A percentile compares a stretch with the other conserved stretches of the same genome.
Evolutionary conservation across 2,888 invertebrate species (phyloP).

Genomic region (Nemapogon koenigi): DNA sequence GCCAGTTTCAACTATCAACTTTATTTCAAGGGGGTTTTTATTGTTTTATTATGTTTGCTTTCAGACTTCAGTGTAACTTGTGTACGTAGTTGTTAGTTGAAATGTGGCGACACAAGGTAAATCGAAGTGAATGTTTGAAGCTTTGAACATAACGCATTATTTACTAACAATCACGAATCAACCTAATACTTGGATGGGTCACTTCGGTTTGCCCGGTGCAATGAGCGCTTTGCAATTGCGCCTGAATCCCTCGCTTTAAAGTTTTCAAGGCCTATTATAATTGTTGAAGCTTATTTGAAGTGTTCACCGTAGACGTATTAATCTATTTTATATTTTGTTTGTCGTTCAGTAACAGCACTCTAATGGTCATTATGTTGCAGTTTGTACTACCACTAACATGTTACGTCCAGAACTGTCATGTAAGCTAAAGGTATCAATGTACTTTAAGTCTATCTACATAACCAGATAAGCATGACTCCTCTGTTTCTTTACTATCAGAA

Average conservation of each 20-base stretch:
- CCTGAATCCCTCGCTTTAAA: conserved; percentile 57
- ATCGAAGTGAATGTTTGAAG: conserved; percentile 35
- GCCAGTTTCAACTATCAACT: conserved; percentile 57
- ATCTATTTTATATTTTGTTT: conserved; percentile 43
- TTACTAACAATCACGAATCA: too few species aligned
- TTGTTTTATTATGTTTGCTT: conserved; percentile 20
- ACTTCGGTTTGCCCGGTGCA: conserved; percentile 45
- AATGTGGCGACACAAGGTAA: conserved; percentile 48
- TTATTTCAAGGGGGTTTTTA: conserved; percentile 45
- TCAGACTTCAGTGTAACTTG: not conserved
- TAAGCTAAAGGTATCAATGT: conserved; percentile 64
- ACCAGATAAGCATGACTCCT: conserved; percentile 52
- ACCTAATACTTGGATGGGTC: too few species aligned
- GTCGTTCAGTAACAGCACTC: conserved; percentile 65
- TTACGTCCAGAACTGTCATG: conserved; percentile 65
- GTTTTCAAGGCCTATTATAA: conserved; percentile 54
- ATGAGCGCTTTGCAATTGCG: conserved; percentile 54
- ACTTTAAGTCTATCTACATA: conserved; percentile 57
- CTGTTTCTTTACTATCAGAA: conserved; percentile 35
- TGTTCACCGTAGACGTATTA: conserved; percentile 56
- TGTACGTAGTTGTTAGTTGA: conserved; percentile 53
- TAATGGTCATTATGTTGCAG: conserved; percentile 67
- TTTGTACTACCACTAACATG: conserved; percentile 66
- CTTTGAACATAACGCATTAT: too few species aligned
- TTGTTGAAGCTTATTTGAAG: conserved; percentile 57